Conservation (phyloP, 2,888 invertebrate species). For the Smittia sp. region DNA sequence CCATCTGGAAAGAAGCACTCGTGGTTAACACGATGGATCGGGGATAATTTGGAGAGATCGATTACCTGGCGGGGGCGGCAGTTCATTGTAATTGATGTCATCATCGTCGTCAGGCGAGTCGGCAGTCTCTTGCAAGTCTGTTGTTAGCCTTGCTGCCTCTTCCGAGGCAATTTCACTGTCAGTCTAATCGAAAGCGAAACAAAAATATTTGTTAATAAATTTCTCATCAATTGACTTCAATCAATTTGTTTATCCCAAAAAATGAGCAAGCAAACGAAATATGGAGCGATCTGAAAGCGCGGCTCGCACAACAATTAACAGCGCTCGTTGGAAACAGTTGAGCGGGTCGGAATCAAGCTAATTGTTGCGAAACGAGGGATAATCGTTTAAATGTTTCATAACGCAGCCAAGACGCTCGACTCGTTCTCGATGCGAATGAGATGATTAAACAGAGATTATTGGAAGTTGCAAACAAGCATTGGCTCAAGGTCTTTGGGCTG, state of each 20-base stretch:
- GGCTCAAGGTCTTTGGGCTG: not conserved
- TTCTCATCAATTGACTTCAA: slow-evolving; percentile 32
- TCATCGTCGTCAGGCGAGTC: slow-evolving; percentile 64
- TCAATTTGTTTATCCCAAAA: slow-evolving; percentile 37
- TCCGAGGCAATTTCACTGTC: slow-evolving; percentile 85
- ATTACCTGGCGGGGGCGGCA: slow-evolving; percentile 75
- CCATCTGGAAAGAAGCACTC: not conserved
- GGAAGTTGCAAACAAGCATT: not conserved
- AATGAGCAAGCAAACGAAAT: not conserved
- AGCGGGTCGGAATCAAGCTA: not conserved
- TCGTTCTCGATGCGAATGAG: not conserved
- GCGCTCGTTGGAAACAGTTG: not conserved
- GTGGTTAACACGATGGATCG: too few relatives aligned
- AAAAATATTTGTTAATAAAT: slow-evolving; percentile 37
- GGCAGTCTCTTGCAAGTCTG: slow-evolving; percentile 58
- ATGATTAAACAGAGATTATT: not conserved
- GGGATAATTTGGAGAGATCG: too few relatives aligned
- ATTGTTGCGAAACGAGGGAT: slow-evolving; percentile 10
- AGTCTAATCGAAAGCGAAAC: slow-evolving; percentile 59
- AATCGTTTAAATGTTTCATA: not conserved
- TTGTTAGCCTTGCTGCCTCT: slow-evolving; percentile 75
- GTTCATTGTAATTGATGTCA: slow-evolving; percentile 69
- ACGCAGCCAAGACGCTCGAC: too few relatives aligned
- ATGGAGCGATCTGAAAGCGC: too few relatives aligned
- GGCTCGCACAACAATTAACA: slow-evolving; percentile 4